A percentile compares a stretch with the other conserved stretches of the same genome.
phyloP scores from a whole-genome alignment of 2,797 vertebrate genomes.

The Mycteria americana region DNA sequence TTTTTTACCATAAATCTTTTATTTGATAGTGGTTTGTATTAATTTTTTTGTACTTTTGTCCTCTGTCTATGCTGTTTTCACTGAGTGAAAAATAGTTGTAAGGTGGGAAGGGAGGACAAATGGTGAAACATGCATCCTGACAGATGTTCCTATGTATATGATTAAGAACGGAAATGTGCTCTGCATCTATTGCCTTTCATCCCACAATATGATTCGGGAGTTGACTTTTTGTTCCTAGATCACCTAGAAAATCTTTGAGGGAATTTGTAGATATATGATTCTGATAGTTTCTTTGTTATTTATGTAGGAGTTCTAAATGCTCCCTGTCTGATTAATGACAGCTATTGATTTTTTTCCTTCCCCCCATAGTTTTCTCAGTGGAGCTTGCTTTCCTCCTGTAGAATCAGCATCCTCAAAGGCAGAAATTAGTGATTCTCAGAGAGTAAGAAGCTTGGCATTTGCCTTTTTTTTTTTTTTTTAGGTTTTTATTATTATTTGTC shows the following conservation, averaged over 20 bases:
- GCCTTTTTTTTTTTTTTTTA: background rate
- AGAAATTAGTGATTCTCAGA: background rate
- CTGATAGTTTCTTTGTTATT: slow-evolving; percentile 34
- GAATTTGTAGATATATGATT: background rate
- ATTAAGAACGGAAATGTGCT: slow-evolving; percentile 16
- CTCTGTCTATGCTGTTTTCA: background rate
- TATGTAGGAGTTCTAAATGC: slow-evolving; percentile 25
- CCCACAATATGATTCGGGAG: background rate
- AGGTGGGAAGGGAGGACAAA: background rate
- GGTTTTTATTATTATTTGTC: background rate
- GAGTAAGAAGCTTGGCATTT: background rate
- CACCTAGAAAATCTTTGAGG: slow-evolving; percentile 10
- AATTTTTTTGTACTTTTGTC: background rate
- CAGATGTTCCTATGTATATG: background rate
- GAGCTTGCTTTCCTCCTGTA: background rate
- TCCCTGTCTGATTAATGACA: slow-evolving; percentile 16
- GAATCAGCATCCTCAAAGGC: background rate
- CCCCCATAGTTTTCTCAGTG: background rate
- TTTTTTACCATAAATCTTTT: background rate
- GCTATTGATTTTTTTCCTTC: background rate
- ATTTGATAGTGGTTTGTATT: background rate
- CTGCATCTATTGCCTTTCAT: slow-evolving; percentile 20
- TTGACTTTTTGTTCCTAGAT: slow-evolving; percentile 23
- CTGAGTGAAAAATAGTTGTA: background rate
- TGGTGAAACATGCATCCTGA: background rate